Evolutionary conservation across 35 echinoderm and acorn worm genomes (phyloP).

Genomic region (Chiridota heheva): DNA sequence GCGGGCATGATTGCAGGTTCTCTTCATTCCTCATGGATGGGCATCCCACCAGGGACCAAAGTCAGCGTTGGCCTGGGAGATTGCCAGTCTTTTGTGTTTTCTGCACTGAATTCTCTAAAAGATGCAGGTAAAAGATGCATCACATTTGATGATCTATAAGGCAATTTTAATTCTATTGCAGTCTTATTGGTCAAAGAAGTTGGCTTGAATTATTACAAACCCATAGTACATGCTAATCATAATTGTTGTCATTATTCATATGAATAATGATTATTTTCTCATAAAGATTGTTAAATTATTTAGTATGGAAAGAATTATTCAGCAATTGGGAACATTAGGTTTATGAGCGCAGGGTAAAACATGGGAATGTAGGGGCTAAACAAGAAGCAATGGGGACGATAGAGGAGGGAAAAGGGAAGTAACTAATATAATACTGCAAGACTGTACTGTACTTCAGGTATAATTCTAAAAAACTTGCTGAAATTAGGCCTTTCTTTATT

Average conservation of each 20-base stretch:
- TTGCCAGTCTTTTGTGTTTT: slow-evolving; percentile 69
- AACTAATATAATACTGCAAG: no score
- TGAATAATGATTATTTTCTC: not conserved
- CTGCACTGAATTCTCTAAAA: slow-evolving; percentile 36
- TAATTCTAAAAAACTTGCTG: no score
- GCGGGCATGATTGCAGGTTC: slow-evolving; percentile 65
- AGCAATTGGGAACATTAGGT: no score
- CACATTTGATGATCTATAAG: not conserved
- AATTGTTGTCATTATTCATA: not conserved
- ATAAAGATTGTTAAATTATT: no score
- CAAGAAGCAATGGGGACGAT: no score
- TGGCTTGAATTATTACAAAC: not conserved
- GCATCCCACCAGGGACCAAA: slow-evolving; percentile 49
- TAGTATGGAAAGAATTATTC: no score
- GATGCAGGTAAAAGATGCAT: slow-evolving; percentile 89
- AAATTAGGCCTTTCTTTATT: no score
- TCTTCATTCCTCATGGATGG: slow-evolving; percentile 33
- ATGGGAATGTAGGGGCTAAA: no score
- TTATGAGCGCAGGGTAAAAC: no score
- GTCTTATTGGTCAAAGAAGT: not conserved
- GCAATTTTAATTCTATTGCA: not conserved
- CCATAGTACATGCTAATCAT: not conserved
- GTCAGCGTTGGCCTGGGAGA: slow-evolving; percentile 88
- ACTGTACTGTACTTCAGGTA: no score
- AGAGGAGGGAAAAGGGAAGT: no score